Percentiles rank a stretch among this genome's conserved stretches.
These are phyloP conservation scores for Deilephila porcellus DNA, from an alignment of 2,888 invertebrate genomes.

Conservation along the genomic window DNA sequence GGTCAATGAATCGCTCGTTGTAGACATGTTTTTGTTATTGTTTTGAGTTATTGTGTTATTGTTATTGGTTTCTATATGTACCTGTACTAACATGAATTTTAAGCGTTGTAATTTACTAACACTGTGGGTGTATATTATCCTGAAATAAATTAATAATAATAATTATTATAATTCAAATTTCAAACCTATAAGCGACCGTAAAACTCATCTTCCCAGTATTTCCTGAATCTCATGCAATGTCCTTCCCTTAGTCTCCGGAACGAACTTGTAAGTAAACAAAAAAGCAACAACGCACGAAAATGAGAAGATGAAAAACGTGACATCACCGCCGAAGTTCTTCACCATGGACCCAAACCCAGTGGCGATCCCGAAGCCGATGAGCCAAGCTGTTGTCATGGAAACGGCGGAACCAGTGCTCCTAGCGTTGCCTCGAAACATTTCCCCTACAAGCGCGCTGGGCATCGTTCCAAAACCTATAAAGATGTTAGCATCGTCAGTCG, in stretches of 20 bases:
- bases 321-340: slow-evolving; percentile 49
- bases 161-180: too few species aligned
- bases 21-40: too few species aligned
- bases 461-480: slow-evolving; percentile 57
- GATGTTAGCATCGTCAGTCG: background rate
- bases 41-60: too few species aligned
- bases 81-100: too few species aligned
- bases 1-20: too few species aligned
- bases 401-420: slow-evolving; percentile 56
- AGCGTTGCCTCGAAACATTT: slow-evolving; percentile 57
- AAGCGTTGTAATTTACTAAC: too few species aligned
- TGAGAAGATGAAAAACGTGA: slow-evolving; percentile 56
- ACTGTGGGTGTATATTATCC: too few species aligned
- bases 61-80: too few species aligned
- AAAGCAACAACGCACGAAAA: slow-evolving; percentile 50
- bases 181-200: background rate
- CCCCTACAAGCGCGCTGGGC: slow-evolving; percentile 55
- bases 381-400: slow-evolving; percentile 57
- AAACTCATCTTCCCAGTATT: slow-evolving; percentile 43
- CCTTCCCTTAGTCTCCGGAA: slow-evolving; percentile 59
- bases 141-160: too few species aligned
- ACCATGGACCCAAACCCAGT: slow-evolving; percentile 54
- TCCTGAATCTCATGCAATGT: slow-evolving; percentile 56
- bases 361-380: slow-evolving; percentile 56
- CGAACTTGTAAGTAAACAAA: slow-evolving; percentile 51